phyloP scores from a whole-genome alignment of 2,888 invertebrate genomes.

The Sinohyriopsis cumingii region DNA sequence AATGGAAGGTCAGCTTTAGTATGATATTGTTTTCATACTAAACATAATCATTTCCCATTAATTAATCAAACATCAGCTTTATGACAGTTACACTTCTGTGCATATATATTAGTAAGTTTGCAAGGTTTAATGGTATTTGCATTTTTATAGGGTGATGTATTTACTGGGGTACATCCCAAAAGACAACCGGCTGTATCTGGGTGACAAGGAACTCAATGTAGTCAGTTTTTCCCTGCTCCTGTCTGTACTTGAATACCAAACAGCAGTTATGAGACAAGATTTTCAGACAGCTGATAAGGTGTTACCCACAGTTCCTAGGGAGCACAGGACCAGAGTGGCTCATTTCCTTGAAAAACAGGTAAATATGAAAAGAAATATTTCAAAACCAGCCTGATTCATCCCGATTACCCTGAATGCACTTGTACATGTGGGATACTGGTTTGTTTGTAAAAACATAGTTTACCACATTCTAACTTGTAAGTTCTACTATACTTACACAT shows the following conservation, averaged over 20 bases:
- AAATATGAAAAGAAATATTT: background rate
- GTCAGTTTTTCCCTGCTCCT: conserved; percentile 86
- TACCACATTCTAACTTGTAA: too few species aligned
- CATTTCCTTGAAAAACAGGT: conserved; percentile 99
- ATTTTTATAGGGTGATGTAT: conserved; percentile 86
- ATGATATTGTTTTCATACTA: background rate
- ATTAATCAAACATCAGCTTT: too few species aligned
- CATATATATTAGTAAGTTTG: background rate
- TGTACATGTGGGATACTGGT: too few species aligned
- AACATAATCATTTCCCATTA: background rate
- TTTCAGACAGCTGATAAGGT: conserved; percentile 94
- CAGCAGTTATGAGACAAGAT: conserved; percentile 98
- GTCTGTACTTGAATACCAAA: conserved; percentile 98
- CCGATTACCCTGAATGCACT: background rate
- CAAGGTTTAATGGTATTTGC: background rate
- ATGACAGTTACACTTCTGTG: background rate
- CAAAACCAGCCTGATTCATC: too few species aligned
- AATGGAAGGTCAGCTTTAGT: too few species aligned
- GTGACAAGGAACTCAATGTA: conserved; percentile 96
- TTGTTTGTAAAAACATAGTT: too few species aligned
- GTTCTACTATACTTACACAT: too few species aligned
- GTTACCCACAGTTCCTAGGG: conserved; percentile 94
- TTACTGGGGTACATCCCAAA: conserved; percentile 95
- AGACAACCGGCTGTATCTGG: conserved; percentile 95
- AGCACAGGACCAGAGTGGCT: conserved; percentile 96